Evolutionary conservation across 1,140 invertebrate genomes (phyloP).

Genomic region (Lepidurus packardi): DNA sequence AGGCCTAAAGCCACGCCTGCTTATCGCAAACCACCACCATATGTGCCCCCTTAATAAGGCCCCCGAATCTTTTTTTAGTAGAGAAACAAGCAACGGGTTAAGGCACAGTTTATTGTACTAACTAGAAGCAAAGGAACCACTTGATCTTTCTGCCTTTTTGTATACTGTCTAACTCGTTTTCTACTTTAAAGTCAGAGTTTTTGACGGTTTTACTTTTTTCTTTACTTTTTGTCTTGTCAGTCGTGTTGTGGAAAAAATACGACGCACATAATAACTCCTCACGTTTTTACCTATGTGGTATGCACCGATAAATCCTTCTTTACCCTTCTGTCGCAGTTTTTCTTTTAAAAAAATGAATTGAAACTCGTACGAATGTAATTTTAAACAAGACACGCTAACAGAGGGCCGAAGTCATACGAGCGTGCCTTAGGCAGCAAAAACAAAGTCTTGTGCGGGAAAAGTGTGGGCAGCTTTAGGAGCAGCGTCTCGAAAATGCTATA

Average conservation of each 20-base stretch:
- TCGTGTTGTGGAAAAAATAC: not conserved
- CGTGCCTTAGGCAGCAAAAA: not conserved
- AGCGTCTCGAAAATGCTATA: not conserved
- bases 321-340: not conserved
- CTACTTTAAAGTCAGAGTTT: not conserved
- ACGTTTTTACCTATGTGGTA: constrained; percentile 3
- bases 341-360: too few relatives aligned
- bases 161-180: not conserved
- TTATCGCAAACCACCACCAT: constrained; percentile 83
- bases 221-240: not conserved
- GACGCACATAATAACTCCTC: constrained; percentile 2
- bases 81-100: not conserved
- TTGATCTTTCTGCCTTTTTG: not conserved
- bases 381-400: too few relatives aligned
- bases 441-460: not conserved
- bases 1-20: constrained; percentile 72
- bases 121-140: not conserved
- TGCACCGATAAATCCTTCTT: not conserved
- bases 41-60: constrained; percentile 75
- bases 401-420: too few relatives aligned
- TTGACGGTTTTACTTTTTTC: not conserved
- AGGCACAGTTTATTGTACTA: not conserved
- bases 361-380: too few relatives aligned
- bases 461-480: not conserved
- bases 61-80: constrained; percentile 10